Evolutionary conservation across 2,888 invertebrate species (phyloP).

Genomic region (Dynastes hyllus): DNA sequence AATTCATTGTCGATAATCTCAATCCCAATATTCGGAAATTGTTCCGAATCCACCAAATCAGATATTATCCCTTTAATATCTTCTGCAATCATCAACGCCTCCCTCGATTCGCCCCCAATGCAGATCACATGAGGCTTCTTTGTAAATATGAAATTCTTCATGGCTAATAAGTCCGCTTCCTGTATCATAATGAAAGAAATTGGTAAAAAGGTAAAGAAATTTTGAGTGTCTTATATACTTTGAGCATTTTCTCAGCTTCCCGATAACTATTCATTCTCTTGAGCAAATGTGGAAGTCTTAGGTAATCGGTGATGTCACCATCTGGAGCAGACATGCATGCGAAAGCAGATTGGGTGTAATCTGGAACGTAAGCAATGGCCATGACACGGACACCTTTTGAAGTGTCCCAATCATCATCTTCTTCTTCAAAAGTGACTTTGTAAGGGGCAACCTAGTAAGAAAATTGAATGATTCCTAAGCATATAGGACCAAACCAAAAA

Average conservation of each 20-base stretch:
- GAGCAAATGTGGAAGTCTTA: slow-evolving; percentile 89
- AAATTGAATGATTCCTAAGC: background rate
- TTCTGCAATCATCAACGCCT: slow-evolving; percentile 86
- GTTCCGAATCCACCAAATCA: slow-evolving; percentile 86
- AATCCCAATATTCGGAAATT: slow-evolving; percentile 89
- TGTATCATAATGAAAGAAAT: slow-evolving; percentile 57
- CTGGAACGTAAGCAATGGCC: slow-evolving; percentile 91
- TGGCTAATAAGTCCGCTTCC: slow-evolving; percentile 79
- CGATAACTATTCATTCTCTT: slow-evolving; percentile 85
- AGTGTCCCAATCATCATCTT: slow-evolving; percentile 94
- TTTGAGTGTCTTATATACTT: slow-evolving; percentile 55
- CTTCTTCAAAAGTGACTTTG: slow-evolving; percentile 83
- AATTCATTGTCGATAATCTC: slow-evolving; percentile 96
- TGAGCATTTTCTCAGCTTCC: slow-evolving; percentile 78
- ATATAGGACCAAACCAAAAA: too few relatives aligned
- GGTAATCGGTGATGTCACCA: slow-evolving; percentile 93
- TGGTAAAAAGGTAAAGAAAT: too few relatives aligned
- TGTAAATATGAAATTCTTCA: slow-evolving; percentile 87
- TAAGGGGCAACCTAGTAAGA: slow-evolving; percentile 79
- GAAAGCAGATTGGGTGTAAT: slow-evolving; percentile 89
- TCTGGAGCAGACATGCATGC: slow-evolving; percentile 90
- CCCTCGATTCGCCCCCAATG: slow-evolving; percentile 90
- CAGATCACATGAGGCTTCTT: slow-evolving; percentile 95
- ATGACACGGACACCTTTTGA: slow-evolving; percentile 89
- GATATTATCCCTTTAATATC: slow-evolving; percentile 85